Percentiles rank a stretch among this genome's conserved stretches.
These are phyloP conservation scores for Chrysemys picta DNA, from an alignment of 2,113 vertebrate species.

Conservation along the genomic window DNA sequence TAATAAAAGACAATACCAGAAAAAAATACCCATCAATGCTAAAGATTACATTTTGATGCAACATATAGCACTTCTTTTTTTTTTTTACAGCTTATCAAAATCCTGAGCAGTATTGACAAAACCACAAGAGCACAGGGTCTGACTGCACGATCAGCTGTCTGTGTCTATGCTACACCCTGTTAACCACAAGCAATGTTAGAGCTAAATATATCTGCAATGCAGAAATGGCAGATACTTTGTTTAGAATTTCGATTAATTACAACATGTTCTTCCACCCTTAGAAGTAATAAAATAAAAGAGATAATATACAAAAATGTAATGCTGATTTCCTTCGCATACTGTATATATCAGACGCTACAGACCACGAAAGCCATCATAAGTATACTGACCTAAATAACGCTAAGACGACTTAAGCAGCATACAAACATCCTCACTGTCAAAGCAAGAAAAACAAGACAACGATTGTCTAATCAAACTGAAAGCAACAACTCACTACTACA, in stretches of 20 bases:
- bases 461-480: conserved; percentile 74
- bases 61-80: conserved; percentile 48
- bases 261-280: conserved; percentile 73
- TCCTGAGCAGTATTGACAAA: conserved; percentile 79
- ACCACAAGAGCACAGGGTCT: conserved; percentile 73
- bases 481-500: conserved; percentile 59
- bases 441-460: conserved; percentile 71
- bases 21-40: conserved; percentile 50
- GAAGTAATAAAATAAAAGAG: conserved; percentile 56
- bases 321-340: conserved; percentile 49
- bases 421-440: conserved; percentile 63
- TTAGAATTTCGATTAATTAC: conserved; percentile 65
- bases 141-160: conserved; percentile 82
- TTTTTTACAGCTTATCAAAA: conserved; percentile 70
- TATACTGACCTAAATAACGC: conserved; percentile 83
- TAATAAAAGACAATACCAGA: conserved; percentile 29
- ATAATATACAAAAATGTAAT: conserved; percentile 60
- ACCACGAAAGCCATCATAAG: conserved; percentile 74
- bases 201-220: conserved; percentile 85
- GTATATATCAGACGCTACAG: conserved; percentile 51
- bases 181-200: conserved; percentile 82
- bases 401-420: conserved; percentile 75
- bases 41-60: conserved; percentile 56
- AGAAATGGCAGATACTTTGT: conserved; percentile 76
- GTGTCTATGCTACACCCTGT: conserved; percentile 81